Evolutionary conservation across 2,113 vertebrate genomes (phyloP).

Genomic region (Cynopterus brachyotis): DNA sequence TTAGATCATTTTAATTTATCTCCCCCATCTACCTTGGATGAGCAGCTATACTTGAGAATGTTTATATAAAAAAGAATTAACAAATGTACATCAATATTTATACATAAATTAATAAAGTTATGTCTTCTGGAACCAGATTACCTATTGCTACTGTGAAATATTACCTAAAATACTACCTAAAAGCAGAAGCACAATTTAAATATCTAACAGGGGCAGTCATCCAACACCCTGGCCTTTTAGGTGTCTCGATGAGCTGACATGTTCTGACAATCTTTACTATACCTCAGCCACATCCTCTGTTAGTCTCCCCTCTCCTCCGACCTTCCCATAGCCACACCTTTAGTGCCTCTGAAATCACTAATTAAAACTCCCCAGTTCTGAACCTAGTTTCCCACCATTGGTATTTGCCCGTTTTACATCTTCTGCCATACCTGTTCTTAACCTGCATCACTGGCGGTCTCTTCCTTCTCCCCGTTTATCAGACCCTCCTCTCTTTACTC

Average conservation of each 20-base stretch:
- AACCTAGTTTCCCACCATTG: neutral
- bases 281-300: neutral
- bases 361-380: neutral
- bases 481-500: neutral
- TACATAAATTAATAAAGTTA: neutral
- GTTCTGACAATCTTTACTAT: neutral
- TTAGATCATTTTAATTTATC: neutral
- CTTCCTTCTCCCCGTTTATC: neutral
- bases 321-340: neutral
- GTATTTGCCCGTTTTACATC: neutral
- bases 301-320: neutral
- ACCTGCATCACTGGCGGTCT: neutral
- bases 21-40: neutral
- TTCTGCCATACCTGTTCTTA: neutral
- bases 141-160: neutral
- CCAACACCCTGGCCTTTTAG: neutral
- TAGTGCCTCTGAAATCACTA: neutral
- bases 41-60: conserved; percentile 6
- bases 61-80: conserved; percentile 14
- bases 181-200: neutral
- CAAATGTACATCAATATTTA: neutral
- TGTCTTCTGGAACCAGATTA: neutral
- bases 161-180: neutral
- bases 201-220: neutral
- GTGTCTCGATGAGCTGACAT: neutral